phyloP scores from a whole-genome alignment of 2,113 vertebrate species.

The Brachyhypopomus occidentalis region DNA sequence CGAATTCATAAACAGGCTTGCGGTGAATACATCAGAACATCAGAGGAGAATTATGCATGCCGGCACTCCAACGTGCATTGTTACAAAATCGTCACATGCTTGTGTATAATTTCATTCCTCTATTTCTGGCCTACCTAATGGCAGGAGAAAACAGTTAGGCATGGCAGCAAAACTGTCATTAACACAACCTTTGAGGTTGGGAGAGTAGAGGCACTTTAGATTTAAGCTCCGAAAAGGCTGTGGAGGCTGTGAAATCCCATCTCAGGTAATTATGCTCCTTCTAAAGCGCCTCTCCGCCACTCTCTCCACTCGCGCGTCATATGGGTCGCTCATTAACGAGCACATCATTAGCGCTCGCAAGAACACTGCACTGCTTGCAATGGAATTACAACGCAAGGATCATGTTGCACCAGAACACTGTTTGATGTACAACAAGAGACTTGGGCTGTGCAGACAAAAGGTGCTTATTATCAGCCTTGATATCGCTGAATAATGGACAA shows the following conservation, averaged over 20 bases:
- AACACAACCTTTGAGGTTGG: constrained; percentile 39
- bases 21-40: constrained; percentile 30
- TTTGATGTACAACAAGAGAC: constrained; percentile 1
- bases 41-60: constrained; percentile 36
- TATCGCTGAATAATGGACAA: constrained; percentile 4
- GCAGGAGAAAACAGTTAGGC: constrained; percentile 36
- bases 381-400: constrained; percentile 6
- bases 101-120: constrained; percentile 21
- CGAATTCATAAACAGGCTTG: constrained; percentile 35
- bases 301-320: constrained; percentile 1
- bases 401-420: constrained; percentile 10
- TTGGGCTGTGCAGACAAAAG: constrained; percentile 12
- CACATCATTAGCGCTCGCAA: constrained; percentile 25
- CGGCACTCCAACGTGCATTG: constrained; percentile 37
- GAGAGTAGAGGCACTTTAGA: constrained; percentile 14
- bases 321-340: constrained; percentile 34
- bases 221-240: constrained; percentile 29
- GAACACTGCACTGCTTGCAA: neutral
- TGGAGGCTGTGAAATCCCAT: constrained; percentile 36
- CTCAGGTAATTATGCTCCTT: constrained; percentile 38
- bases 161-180: constrained; percentile 41
- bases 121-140: constrained; percentile 34
- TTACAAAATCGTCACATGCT: constrained; percentile 40
- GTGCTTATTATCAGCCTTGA: constrained; percentile 1
- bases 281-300: constrained; percentile 1